A percentile compares a stretch with the other conserved stretches of the same genome.
Evolutionary conservation across 2,797 vertebrate species (phyloP).

Genomic region (Protosalanx chinensis): DNA sequence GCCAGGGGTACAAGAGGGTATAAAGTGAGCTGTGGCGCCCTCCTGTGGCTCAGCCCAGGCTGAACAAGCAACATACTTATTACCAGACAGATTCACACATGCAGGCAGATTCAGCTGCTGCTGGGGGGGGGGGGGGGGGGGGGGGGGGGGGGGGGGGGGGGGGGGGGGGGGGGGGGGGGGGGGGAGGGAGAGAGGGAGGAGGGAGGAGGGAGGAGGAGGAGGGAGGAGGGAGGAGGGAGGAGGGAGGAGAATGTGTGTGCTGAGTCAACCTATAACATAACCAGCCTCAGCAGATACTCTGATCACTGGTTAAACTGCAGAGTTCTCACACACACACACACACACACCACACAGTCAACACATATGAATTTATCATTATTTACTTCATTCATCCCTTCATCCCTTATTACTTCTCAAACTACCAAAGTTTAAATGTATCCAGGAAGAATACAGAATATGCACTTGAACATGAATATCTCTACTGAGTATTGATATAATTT

Average conservation of each 20-base stretch:
- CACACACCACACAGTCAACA: not conserved
- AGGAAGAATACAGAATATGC: too few species aligned
- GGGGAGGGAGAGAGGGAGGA: not conserved
- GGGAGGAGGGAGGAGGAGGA: not conserved
- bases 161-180: not conserved
- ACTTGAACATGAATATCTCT: too few species aligned
- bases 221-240: not conserved
- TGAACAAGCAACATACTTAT: not conserved
- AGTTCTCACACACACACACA: too few species aligned
- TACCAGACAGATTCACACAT: not conserved
- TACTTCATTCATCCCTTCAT: not conserved
- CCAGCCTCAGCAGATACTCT: conserved; percentile 38
- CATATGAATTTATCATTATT: not conserved
- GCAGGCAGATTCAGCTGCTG: not conserved
- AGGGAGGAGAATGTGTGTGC: conserved; percentile 9
- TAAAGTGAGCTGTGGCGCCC: conserved; percentile 26
- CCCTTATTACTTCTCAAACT: not conserved
- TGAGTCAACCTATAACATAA: conserved; percentile 37
- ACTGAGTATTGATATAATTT: too few species aligned
- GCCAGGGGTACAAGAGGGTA: not conserved
- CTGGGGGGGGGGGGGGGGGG: not conserved
- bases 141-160: not conserved
- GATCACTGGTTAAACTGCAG: conserved; percentile 20
- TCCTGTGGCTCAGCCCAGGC: conserved; percentile 35
- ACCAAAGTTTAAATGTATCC: too few species aligned